Evolutionary conservation across 2,113 vertebrate species (phyloP), one percentile per base, ranked within the genome.

Genomic region (Tor tambroides): DNA sequence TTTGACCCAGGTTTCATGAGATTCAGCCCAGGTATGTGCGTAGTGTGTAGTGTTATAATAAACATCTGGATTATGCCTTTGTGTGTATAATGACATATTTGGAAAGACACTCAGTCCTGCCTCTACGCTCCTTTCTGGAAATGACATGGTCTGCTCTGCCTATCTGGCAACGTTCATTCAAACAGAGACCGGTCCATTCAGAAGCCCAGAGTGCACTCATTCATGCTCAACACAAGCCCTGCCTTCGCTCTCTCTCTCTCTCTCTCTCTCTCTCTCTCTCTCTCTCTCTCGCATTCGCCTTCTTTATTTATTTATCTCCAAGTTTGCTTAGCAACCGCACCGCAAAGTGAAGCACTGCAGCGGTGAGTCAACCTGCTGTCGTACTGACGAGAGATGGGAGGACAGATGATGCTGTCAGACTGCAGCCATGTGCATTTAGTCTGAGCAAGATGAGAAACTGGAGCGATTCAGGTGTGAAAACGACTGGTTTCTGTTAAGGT

Each of bases 291-390:
- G 76, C 78, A 54, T 54, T 61, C 28, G 38, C 54, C 38, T 85
- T 75, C 30, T 82, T 41, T 87, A 80, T 91, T 90, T 89, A 85
- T 92, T 91, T 86, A 90, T 87, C 83, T 85, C 30, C 2, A 6
- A 0, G 67, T 91, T 91, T 88, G 82, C 89, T 80, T 91, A 91
- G 91, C 88, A 92, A 91, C 90, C 43, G 71, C 11, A 65, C 88
- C 0, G 21, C 86, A 86, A 89, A 89, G 61, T 79, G 80, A 77
- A 76, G 56, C 77, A 85, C 83, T 75, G 83, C 79, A 41, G 88
- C 5, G 23, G 87, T 76, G 87, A 92, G 89, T 91, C 85, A 88
- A 89, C 85, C 85, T 72, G 65, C 84, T 80, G 87, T 85, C 80
- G 69, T 65, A 67, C 86, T 67, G 54, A 71, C 17, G 59, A 78